Base-by-base conservation (phyloP, 2,888 invertebrate genomes). In the Mesorhabditis sp. region DNA sequence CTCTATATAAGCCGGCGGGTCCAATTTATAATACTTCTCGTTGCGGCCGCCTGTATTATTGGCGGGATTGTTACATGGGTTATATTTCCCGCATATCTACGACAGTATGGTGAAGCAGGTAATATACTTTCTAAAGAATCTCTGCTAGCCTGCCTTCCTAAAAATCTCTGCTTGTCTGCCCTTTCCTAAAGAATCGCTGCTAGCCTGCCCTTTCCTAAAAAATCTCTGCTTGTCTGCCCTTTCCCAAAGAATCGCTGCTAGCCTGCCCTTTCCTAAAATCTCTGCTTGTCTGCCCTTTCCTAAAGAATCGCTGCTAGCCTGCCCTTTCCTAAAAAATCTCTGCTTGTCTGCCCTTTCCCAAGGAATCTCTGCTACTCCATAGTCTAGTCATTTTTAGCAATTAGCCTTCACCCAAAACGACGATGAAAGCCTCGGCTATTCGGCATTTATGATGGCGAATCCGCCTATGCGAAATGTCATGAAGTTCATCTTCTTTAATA, bases 401-500 rank as follows among this genome's bases (percentile, higher is more conserved):
- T 67, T 77, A 5, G 43, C 62, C 41, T 65, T 77, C 0, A 67
- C 64, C 2, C 67, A 69, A 50, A 73, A 74, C n/a, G 65, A 61
- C 3, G 77, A 77, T 62, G 44, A 61, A 4, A 74, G 73, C 62
- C 66, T 75, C 4, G 71, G 75, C 45, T 75, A 71, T 15, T 73
- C 77, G 5, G 66, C 75, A 4, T 77, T 72, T 64, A 67, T 73
- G 50, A 72, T 69, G 61, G 70, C 75, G 4, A 72, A 72, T 67
- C 77, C 77, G 5, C 74, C 73, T n/a, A 74, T 76, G 66, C 70
- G 4, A 0, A 77, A 77, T 44, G 64, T 76, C 3, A 76, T 77
- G 76, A 73, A 70, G 58, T 83, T 82, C 69, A 78, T 76, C 69
- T 75, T 83, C 66, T 83, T 78, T 74, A 81, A 82, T 70, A 66